Evolutionary conservation across 2,797 vertebrate genomes (phyloP), one percentile per base, ranked within the genome.

Genomic region (Lepus oiostolus): DNA sequence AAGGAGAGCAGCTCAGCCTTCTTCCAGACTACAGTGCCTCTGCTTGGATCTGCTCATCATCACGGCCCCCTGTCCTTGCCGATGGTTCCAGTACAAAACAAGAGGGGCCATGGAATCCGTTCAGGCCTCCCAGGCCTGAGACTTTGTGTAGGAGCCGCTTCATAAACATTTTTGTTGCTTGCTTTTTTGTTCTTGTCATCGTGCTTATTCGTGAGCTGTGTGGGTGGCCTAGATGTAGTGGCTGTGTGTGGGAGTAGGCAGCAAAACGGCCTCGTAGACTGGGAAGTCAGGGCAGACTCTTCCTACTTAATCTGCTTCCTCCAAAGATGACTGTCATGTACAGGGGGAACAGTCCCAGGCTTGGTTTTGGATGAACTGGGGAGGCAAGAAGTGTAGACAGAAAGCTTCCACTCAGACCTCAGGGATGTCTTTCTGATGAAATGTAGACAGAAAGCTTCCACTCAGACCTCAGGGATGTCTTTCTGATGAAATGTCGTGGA

Each of bases 401-500:
- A 75, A 70, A 28, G 26, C 12, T 24, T 85, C 7, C 21, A 79
- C 47, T 47, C 17, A 32, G 88, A 9, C 72, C 26, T 79, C 16
- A 50, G 72, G 70, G 21, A 65, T n/a, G 91, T 88, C 35, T 60
- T 88, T 74, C 30, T n/a, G n/a, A n/a, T n/a, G 35, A 17, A 9
- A 47, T n/a, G 30, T 32, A 14, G 32, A 72, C 70, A 91, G 5
- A 75, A 70, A 28, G 26, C 12, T 24, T 85, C 7, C 21, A 79
- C 47, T 47, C 17, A 32, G 88, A 9, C 72, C 26, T 79, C 16
- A 50, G 72, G 70, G 21, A 65, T n/a, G 91, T 88, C 35, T 60
- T 88, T 75, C 30, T 62, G 84, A 74, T 84, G 79, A 83, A 88
- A 91, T 50, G 22, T 95, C 71, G 84, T 50, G 42, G 70, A 85